phyloP scores from a whole-genome alignment of 2,113 vertebrate species.

The Silurus asotus region DNA sequence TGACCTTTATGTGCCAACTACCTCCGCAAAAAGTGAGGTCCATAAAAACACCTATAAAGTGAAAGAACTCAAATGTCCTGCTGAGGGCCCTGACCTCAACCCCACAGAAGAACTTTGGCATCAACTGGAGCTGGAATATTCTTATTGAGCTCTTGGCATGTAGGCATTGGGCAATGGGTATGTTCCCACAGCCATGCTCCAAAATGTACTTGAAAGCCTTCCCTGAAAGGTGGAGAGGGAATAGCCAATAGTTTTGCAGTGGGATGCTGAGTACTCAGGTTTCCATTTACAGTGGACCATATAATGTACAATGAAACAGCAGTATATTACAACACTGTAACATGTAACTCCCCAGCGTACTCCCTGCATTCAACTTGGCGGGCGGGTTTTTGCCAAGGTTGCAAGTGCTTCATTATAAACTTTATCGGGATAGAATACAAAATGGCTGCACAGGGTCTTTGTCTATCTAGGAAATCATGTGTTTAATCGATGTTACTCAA shows the following conservation, averaged over 20 bases:
- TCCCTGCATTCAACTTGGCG: not conserved
- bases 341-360: not conserved
- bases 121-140: not conserved
- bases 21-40: not conserved
- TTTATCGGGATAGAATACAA: not conserved
- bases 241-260: no score
- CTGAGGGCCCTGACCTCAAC: not conserved
- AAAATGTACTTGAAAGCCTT: not conserved
- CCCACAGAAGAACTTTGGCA: not conserved
- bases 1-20: no score
- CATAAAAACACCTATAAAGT: no score
- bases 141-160: no score
- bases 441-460: not conserved
- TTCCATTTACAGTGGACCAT: not conserved
- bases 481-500: no score
- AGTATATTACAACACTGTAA: no score
- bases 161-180: not conserved
- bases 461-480: no score
- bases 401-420: not conserved
- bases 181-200: not conserved
- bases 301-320: not conserved
- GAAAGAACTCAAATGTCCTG: no score
- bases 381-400: no score
- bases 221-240: not conserved
- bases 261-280: not conserved